A percentile compares a stretch with the other conserved stretches of the same genome.
These are phyloP conservation scores for Ornithoptera priamus DNA, from an alignment of 2,888 invertebrate genomes.

Conservation along the genomic window DNA sequence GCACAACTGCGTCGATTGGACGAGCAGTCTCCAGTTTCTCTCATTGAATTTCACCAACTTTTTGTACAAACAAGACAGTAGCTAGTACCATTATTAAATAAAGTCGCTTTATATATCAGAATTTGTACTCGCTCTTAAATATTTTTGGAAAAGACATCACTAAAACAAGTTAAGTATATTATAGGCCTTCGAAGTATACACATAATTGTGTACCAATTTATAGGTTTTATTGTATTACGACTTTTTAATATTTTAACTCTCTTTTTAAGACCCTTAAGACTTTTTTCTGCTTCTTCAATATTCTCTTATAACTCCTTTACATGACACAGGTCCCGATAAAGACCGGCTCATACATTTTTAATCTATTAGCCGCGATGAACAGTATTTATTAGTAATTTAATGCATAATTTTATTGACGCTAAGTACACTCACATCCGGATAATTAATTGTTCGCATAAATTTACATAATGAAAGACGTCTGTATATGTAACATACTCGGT, in stretches of 20 bases:
- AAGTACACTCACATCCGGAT: constrained; percentile 17
- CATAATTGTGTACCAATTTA: too few species aligned
- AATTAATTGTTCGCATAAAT: constrained; percentile 23
- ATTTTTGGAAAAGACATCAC: too few species aligned
- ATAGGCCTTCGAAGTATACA: too few species aligned
- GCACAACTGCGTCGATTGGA: constrained; percentile 46
- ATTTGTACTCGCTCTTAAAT: not conserved
- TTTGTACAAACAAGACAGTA: constrained; percentile 22
- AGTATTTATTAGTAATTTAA: constrained; percentile 13
- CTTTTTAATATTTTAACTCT: too few species aligned
- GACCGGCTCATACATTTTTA: constrained; percentile 11
- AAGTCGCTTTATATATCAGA: not conserved
- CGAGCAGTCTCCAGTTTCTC: constrained; percentile 37
- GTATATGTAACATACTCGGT: constrained; percentile 22
- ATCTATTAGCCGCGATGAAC: constrained; percentile 3
- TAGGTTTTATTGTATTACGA: too few species aligned
- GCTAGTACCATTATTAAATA: constrained; percentile 23
- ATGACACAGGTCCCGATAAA: not conserved
- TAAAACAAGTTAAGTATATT: too few species aligned
- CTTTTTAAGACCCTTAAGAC: too few species aligned
- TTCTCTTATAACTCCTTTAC: not conserved
- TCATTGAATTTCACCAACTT: constrained; percentile 33
- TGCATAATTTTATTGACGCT: constrained; percentile 21
- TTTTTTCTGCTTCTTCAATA: not conserved
- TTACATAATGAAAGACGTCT: constrained; percentile 10